A percentile compares a stretch with the other conserved stretches of the same genome.
Evolutionary conservation across 2,797 vertebrate genomes (phyloP).

Genomic region (Coluber constrictor): DNA sequence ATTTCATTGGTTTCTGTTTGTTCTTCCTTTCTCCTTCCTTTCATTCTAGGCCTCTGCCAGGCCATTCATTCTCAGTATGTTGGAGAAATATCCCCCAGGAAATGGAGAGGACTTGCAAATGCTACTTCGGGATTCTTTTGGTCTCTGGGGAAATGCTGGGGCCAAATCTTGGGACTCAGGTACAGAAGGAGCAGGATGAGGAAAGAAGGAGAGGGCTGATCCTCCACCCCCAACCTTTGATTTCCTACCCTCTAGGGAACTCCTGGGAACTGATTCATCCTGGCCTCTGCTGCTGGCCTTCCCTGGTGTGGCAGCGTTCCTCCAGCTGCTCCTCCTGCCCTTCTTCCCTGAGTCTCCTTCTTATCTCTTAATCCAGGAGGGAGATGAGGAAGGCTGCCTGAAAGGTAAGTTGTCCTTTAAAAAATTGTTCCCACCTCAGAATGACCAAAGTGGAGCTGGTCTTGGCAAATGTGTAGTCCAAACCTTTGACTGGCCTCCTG

Average conservation of each 20-base stretch:
- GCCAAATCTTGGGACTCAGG: conserved; percentile 75
- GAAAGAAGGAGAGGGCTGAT: background rate
- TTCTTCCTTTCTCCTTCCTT: background rate
- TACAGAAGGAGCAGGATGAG: conserved; percentile 17
- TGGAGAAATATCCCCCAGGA: conserved; percentile 72
- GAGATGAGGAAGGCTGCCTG: conserved; percentile 79
- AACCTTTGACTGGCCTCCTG: background rate
- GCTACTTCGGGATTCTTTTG: conserved; percentile 58
- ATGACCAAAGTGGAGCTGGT: background rate
- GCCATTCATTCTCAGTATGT: conserved; percentile 71
- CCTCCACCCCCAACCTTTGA: background rate
- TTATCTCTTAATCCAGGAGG: conserved; percentile 84
- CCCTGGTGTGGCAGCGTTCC: conserved; percentile 78
- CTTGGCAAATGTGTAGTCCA: background rate
- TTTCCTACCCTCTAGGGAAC: conserved; percentile 42
- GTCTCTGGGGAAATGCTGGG: conserved; percentile 72
- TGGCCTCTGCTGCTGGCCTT: conserved; percentile 89
- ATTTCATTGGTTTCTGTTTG: no score
- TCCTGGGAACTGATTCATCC: conserved; percentile 78
- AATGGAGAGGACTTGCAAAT: conserved; percentile 70
- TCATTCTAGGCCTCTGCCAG: conserved; percentile 60
- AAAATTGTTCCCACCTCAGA: background rate
- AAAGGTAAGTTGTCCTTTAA: conserved; percentile 68
- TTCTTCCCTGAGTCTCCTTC: conserved; percentile 91
- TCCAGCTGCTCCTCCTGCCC: conserved; percentile 83